These are phyloP conservation scores for Thamnophis elegans DNA, from an alignment of 2,797 vertebrate genomes.

Conservation along the genomic window DNA sequence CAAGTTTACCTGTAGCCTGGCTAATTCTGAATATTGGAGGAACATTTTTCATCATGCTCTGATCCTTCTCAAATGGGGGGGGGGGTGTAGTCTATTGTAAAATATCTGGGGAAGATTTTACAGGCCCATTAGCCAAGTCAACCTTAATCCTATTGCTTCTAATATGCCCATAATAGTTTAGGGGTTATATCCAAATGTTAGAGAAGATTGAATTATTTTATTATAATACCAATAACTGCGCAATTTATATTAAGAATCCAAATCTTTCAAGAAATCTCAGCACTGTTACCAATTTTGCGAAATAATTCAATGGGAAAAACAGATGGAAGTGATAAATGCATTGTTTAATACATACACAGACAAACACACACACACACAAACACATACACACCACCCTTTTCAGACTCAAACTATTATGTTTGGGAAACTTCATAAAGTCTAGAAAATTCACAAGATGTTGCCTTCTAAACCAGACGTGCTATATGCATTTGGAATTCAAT, in stretches of 20 bases:
- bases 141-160: background rate
- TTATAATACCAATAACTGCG: background rate
- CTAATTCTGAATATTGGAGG: background rate
- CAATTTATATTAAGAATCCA: background rate
- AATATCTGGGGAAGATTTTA: background rate
- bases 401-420: background rate
- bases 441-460: constrained; percentile 45
- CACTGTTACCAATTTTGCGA: background rate
- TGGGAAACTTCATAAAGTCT: constrained; percentile 14
- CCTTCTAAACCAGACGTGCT: constrained; percentile 30
- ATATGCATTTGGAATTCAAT: constrained; percentile 29
- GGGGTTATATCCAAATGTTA: background rate
- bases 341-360: no score
- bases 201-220: background rate
- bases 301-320: constrained; percentile 9
- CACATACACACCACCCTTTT: no score
- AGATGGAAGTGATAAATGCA: background rate
- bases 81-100: background rate
- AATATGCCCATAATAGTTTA: background rate
- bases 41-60: background rate
- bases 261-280: background rate
- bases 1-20: background rate
- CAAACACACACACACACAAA: no score
- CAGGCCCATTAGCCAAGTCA: background rate
- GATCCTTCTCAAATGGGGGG: background rate